These are phyloP conservation scores for Oenanthe melanoleuca DNA, from an alignment of 2,113 vertebrate species.

Conservation along the genomic window DNA sequence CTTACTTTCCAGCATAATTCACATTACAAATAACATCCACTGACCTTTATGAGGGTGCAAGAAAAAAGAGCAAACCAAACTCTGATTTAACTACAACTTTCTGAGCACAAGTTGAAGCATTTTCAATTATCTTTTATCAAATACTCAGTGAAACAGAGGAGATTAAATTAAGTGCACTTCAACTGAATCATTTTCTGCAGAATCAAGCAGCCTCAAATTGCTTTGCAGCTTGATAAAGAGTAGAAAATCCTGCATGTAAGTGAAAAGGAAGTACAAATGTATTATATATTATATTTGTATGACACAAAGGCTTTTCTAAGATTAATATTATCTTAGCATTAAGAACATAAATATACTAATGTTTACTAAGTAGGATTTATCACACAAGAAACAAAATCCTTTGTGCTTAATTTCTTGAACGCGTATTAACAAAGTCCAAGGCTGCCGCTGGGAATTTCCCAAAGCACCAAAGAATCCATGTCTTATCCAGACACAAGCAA, in stretches of 20 bases:
- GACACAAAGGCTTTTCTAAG: conserved; percentile 37
- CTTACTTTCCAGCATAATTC: neutral
- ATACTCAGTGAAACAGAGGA: conserved; percentile 37
- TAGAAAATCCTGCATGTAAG: neutral
- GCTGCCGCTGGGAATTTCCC: conserved; percentile 9
- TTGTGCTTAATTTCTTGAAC: conserved; percentile 9
- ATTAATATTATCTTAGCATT: conserved; percentile 31
- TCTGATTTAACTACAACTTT: conserved; percentile 37
- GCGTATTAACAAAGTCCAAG: neutral
- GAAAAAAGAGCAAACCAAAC: conserved; percentile 21
- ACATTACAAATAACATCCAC: neutral
- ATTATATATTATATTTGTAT: neutral
- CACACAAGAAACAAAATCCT: conserved; percentile 20
- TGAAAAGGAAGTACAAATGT: conserved; percentile 12
- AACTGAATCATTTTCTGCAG: conserved; percentile 29
- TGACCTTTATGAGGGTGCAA: conserved; percentile 10
- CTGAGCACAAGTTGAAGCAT: conserved; percentile 1
- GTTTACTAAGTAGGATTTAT: conserved; percentile 48
- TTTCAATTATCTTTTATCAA: conserved; percentile 57
- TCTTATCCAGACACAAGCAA: neutral
- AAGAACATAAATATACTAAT: conserved; percentile 33
- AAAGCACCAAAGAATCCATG: neutral
- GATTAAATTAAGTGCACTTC: conserved; percentile 61
- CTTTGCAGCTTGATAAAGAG: conserved; percentile 18
- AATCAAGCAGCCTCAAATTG: conserved; percentile 29